Evolutionary conservation across 2,113 vertebrate genomes (phyloP), one percentile per base, ranked within the genome.

Genomic region (Anoplopoma fimbria): DNA sequence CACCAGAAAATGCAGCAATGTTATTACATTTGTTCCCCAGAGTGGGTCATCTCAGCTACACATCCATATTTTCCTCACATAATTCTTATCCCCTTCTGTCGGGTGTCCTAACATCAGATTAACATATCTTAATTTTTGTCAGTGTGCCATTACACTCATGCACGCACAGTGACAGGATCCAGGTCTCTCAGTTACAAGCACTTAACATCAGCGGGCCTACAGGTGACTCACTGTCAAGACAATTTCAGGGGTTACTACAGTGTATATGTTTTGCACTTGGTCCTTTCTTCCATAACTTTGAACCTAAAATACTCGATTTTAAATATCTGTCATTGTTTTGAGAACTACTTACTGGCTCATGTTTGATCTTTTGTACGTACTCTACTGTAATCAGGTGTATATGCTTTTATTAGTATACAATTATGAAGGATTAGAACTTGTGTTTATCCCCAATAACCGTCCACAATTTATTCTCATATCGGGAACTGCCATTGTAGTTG

Each of bases 51-150:
- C 31, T 6, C 42, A 51, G 47, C 21, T 15, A 34, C 6, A 31
- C 9, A 13, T 12, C 9, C 5, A 2, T 23, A 21, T 23, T 27
- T 69, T 10, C 19, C 9, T 15, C 14, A 10, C 12, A 31, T 49
- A 33, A 6, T 68, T 31, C 7, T 21, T 49, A 49, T 49, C 9
- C 27, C 38, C 38, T 29, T 40, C 25, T 67, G 7, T 19, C 2
- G 62, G 62, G 12, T 67, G 19, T 68, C 27, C 42, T 47, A 21
- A 49, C 65, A 33, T 68, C 40, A 49, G n/a, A 45, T 69, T 69
- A 67, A 42, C 38, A 33, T 19, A n/a, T 69, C 29, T 33, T 51
- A 23, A 69, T 53, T 49, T 36, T 1, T 15, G 1, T 70, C 47
- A 15, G 31, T 51, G 29, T 40, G n/a, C 42, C 25, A 31, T 47